These are phyloP conservation scores for Drosophila sturtevanti DNA, from an alignment of 1,140 invertebrate genomes.

Conservation along the genomic window DNA sequence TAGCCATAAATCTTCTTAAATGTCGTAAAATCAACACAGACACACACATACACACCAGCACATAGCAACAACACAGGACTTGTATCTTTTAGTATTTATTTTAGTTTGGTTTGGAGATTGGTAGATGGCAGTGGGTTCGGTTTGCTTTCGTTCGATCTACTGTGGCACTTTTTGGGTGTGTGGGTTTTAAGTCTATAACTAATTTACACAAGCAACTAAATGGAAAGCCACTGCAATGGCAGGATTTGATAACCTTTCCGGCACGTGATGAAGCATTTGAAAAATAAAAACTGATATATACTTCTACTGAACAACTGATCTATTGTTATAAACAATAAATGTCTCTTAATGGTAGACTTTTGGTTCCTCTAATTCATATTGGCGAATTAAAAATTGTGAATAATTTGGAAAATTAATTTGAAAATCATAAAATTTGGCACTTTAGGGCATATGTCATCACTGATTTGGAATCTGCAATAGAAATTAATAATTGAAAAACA, in stretches of 20 bases:
- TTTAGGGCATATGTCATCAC: too few relatives aligned
- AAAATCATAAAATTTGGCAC: too few relatives aligned
- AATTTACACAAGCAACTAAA: slow-evolving; percentile 40
- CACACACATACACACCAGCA: slow-evolving; percentile 41
- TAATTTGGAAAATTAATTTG: too few relatives aligned
- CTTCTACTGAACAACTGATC: too few relatives aligned
- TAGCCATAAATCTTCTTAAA: slow-evolving; percentile 63
- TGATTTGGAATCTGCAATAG: too few relatives aligned
- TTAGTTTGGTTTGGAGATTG: slow-evolving; percentile 5
- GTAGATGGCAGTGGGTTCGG: not conserved
- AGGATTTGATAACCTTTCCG: not conserved
- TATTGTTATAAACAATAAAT: too few relatives aligned
- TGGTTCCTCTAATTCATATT: too few relatives aligned
- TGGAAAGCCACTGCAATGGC: not conserved
- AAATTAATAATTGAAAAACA: too few relatives aligned
- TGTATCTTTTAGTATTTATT: slow-evolving; percentile 28
- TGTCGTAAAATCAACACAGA: slow-evolving; percentile 55
- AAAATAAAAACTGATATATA: not conserved
- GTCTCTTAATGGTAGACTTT: too few relatives aligned
- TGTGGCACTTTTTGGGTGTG: not conserved
- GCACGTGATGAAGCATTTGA: slow-evolving; percentile 14
- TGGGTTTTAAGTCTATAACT: slow-evolving; percentile 31
- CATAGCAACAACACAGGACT: too few relatives aligned
- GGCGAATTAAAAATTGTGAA: too few relatives aligned
- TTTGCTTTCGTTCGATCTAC: not conserved